Evolutionary conservation across 2,113 vertebrate genomes (phyloP).

Genomic region (Cephalopterus ornatus): DNA sequence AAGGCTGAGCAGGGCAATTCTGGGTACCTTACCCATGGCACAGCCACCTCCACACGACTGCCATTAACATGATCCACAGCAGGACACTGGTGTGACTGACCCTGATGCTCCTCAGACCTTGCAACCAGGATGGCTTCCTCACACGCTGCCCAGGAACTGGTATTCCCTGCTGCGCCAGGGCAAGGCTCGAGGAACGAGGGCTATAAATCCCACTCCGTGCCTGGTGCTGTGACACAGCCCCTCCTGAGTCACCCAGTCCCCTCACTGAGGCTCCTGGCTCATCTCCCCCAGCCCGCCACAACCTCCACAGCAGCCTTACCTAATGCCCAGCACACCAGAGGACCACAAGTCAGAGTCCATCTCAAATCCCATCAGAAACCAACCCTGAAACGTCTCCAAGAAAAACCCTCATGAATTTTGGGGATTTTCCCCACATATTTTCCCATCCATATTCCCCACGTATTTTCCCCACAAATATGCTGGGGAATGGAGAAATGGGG

Average conservation of each 20-base stretch:
- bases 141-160: not conserved
- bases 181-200: not conserved
- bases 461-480: not conserved
- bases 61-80: not conserved
- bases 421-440: not conserved
- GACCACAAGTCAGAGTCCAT: not conserved
- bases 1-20: not conserved
- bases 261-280: not conserved
- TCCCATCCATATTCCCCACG: not conserved
- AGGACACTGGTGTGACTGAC: not conserved
- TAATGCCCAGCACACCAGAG: not conserved
- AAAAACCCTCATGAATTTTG: not conserved
- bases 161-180: not conserved
- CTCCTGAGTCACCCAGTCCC: not conserved
- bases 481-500: not conserved
- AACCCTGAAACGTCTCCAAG: not conserved
- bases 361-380: not conserved
- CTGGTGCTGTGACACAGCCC: not conserved
- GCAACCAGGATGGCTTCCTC: not conserved
- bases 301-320: not conserved
- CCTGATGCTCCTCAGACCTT: not conserved
- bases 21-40: not conserved
- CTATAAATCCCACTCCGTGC: not conserved
- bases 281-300: not conserved
- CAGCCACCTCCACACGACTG: not conserved